Base-by-base conservation (phyloP, 2,888 invertebrate species). In the Zygothrica quintamaculata region DNA sequence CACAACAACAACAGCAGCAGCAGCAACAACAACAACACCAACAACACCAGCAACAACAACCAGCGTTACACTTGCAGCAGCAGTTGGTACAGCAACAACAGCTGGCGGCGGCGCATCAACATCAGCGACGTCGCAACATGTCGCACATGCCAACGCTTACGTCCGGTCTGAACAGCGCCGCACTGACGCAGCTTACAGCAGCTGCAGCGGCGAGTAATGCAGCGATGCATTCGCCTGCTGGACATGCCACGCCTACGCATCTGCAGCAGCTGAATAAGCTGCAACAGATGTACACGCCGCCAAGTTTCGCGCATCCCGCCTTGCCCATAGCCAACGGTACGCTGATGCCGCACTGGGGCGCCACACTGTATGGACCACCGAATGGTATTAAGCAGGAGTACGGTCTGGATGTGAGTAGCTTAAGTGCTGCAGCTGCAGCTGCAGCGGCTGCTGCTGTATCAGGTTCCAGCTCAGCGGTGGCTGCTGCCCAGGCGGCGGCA, bases 321-420 rank as follows among this genome's bases (percentile, higher is more conserved):
- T 48, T 89, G 64, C 89, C 89, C 42, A 88, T 89, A 33, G 77
- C 89, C 46, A 80, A 89, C 51, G 89, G 89, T 8, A 76, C 89
- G 51, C 70, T 89, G 61, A 89, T 89, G 89, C 89, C 89, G 7
- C 89, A 89, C 52, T 89, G 89, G 65, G 82, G 89, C 62, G 88
- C 89, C 55, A 61, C 84, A 12, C 60, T 89, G 33, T 89, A 89
- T 37, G 71, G 75, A 9, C 80, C 88, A 33, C 82, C 89, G 16
- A 89, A 89, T 50, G 89, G 89, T 62, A 89, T 89, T 51, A 89
- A 89, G 56, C 89, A 89, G 69, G 89, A 89, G 65, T 89, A 87
- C 46, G 77, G 77, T 22, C 80, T 81, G 58, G 88, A 81, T 46
- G 72, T 74, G 47, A 75, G 74, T 55, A 72, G 79, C 42, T 12